Base-by-base conservation (phyloP, 2,888 invertebrate genomes). In the Ernsta delagoae region DNA sequence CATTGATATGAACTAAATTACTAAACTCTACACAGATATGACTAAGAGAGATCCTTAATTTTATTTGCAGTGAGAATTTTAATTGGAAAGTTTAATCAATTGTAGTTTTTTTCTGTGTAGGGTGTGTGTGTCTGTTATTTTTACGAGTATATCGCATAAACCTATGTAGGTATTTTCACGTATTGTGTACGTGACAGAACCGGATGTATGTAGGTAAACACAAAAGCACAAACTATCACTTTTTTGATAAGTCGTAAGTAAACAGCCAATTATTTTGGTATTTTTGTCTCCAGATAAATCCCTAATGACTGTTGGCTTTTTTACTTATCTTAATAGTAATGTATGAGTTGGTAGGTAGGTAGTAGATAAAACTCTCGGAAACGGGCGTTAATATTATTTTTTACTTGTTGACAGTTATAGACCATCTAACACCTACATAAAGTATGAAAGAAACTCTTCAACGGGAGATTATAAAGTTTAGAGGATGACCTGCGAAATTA, bases 201-300 rank as follows among this genome's bases (percentile, higher is more conserved):
- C 53, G 53, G 53, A 53, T 9, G 53, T 24, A 24, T 1, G 24
- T 24, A n/a, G n/a, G n/a, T n/a, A n/a, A n/a, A n/a, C n/a, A 24
- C 24, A 53, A 24, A 12, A 50, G 48, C 48, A 16, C 16, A 16
- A 53, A 53, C 53, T 53, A 53, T 53, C 53, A 53, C 53, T 24
- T 24, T 53, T 53, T 24, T 11, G 53, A 53, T 53, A 53, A 53
- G 24, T 53, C 4, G 24, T 53, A 24, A 24, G 53, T 53, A 53
- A 53, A 53, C 53, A 53, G 53, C 53, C n/a, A 53, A 53, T 53
- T 53, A 53, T 53, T 53, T 53, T 53, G 53, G 53, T 53, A 53
- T 53, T 53, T 53, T 53, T 9, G 53, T 53, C 24, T 24, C 9
- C 9, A 53, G 53, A 53, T 53, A 53, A 53, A 53, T 9, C 53